Conservation (phyloP, 1,140 invertebrate species). For the Tetragonula clypearis region DNA sequence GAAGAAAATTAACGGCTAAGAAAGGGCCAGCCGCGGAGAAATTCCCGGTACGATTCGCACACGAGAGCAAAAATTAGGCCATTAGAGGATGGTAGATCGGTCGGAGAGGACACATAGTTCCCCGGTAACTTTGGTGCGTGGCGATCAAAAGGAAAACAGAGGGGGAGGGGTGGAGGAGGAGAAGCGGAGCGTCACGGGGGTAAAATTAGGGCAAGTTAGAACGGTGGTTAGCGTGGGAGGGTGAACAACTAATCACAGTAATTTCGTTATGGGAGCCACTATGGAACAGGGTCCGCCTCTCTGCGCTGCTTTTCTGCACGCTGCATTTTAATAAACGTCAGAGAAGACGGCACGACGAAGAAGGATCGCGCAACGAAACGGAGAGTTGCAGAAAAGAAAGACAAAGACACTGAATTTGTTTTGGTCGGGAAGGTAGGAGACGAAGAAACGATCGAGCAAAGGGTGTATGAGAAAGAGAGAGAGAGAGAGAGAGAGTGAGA, state of each 20-base stretch:
- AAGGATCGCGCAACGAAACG: not conserved
- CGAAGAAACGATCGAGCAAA: constrained; percentile 22
- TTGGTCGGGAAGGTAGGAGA: not conserved
- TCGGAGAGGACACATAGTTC: constrained; percentile 12
- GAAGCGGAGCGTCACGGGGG: constrained; percentile 42
- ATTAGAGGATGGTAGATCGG: constrained; percentile 31
- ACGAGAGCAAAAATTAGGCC: constrained; percentile 41
- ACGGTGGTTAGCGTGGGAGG: constrained; percentile 75
- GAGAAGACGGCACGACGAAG: constrained; percentile 19
- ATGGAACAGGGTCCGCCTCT: constrained; percentile 50
- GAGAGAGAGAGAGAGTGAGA: not conserved
- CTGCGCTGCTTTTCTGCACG: constrained; percentile 47
- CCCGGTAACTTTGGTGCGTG: constrained; percentile 43
- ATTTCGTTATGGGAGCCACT: constrained; percentile 70
- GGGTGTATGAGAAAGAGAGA: not conserved
- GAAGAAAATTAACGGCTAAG: not conserved
- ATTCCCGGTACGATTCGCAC: not conserved
- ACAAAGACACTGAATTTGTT: not conserved
- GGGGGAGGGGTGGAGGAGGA: not conserved
- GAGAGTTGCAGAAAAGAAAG: not conserved
- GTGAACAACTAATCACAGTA: constrained; percentile 73
- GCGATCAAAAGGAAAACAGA: constrained; percentile 32
- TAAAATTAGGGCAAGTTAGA: constrained; percentile 69
- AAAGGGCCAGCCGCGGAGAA: not conserved
- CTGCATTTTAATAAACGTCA: constrained; percentile 71